Evolutionary conservation across 2,888 invertebrate genomes (phyloP), one percentile per base, ranked within the genome.

Genomic region (Allacma fusca): DNA sequence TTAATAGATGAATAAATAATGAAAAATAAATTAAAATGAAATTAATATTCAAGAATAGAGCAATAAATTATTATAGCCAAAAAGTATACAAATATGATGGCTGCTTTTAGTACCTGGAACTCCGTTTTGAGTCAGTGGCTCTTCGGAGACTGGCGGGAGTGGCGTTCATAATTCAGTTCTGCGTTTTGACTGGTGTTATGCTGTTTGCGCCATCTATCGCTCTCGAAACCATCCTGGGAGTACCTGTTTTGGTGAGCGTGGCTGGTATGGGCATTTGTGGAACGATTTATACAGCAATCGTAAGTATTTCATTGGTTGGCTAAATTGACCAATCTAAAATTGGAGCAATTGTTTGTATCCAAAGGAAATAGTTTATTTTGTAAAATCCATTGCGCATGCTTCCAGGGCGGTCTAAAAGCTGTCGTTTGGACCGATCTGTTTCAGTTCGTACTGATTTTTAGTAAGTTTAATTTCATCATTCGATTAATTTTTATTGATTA

Each of bases 261-360:
- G 43, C 86, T 29, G 80, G 78, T 1, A 81, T 83, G 19, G 82
- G 81, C 13, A 19, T 81, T 5, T 82, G 81, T 74, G 82, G 87
- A 77, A 87, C 87, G 4, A 84, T 87, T 78, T 88, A 88, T 80
- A 87, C 87, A 5, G 85, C 87, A 1, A 81, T 88, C 75, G 87
- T 87, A 84, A 84, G 86, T 84, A 34, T 34, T 34, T 4, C 34
- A 4, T 34, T n/a, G n/a, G n/a, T n/a, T n/a, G n/a, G n/a, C n/a
- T n/a, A n/a, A n/a, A n/a, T n/a, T n/a, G n/a, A n/a, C n/a, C n/a
- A n/a, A n/a, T n/a, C n/a, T n/a, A n/a, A n/a, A n/a, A n/a, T n/a
- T n/a, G 16, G 2, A 50, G 16, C 16, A 4, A 9, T 5, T 16
- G 16, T 50, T 50, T 19, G n/a, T 50, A 50, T 50, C 16, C 16